Conservation (phyloP, 2,888 invertebrate genomes). For the Phorcus lineatus region DNA sequence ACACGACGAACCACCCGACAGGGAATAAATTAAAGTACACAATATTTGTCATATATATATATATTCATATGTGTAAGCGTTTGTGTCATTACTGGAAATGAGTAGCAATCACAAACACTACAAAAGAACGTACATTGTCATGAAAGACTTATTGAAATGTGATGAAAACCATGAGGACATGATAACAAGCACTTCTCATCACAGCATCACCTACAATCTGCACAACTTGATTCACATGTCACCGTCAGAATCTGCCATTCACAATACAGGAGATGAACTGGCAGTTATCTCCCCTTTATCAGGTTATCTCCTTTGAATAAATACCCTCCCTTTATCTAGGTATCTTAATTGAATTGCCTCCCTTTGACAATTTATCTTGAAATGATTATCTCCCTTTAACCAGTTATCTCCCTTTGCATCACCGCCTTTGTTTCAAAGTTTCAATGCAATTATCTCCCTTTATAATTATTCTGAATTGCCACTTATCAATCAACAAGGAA, state of each 20-base stretch:
- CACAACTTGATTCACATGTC: not conserved
- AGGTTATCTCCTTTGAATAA: too few species aligned
- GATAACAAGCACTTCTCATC: conserved; percentile 4
- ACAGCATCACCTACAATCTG: not conserved
- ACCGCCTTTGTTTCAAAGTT: too few species aligned
- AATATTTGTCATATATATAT: not conserved
- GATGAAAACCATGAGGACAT: not conserved
- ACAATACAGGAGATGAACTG: not conserved
- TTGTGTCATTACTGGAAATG: conserved; percentile 3
- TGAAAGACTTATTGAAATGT: conserved; percentile 4
- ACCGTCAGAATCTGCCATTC: not conserved
- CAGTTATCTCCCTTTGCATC: too few species aligned
- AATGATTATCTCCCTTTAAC: too few species aligned
- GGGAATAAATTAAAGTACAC: not conserved
- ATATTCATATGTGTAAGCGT: not conserved
- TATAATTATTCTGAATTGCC: too few species aligned
- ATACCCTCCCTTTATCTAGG: too few species aligned
- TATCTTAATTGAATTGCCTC: too few species aligned
- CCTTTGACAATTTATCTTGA: too few species aligned
- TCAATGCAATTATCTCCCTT: too few species aligned
- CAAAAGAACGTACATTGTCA: not conserved
- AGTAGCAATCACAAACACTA: not conserved
- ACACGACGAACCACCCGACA: not conserved
- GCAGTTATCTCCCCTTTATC: too few species aligned
- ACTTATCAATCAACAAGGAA: too few species aligned